Evolutionary conservation across 2,113 vertebrate genomes (phyloP).

Genomic region (Himantopus leucocephalus): DNA sequence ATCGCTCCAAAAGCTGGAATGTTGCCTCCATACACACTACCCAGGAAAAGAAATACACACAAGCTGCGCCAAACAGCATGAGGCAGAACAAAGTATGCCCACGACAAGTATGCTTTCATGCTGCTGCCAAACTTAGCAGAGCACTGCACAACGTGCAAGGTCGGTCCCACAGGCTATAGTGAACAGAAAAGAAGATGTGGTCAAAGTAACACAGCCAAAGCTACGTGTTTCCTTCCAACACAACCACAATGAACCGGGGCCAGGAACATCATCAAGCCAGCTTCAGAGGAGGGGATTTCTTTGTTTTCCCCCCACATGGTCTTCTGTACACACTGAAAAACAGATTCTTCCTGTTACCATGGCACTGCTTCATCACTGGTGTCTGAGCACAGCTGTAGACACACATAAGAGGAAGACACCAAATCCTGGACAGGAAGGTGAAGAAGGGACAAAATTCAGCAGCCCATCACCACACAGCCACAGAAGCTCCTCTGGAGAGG

Average conservation of each 20-base stretch:
- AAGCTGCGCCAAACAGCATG: not conserved
- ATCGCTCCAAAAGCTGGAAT: not conserved
- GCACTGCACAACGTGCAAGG: not conserved
- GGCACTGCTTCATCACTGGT: conserved; percentile 3
- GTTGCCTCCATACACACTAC: not conserved
- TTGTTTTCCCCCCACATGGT: not conserved
- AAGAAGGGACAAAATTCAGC: conserved; percentile 13
- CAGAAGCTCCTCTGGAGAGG: not conserved
- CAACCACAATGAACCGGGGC: not conserved
- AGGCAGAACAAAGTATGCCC: conserved; percentile 44
- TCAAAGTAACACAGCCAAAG: not conserved
- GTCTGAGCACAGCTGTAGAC: conserved; percentile 10
- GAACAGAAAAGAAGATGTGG: not conserved
- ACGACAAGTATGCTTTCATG: conserved; percentile 14
- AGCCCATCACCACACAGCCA: not conserved
- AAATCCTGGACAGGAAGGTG: conserved; percentile 19
- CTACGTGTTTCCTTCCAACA: not conserved
- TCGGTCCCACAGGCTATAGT: not conserved
- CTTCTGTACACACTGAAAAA: conserved; percentile 2
- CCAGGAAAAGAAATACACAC: conserved; percentile 3
- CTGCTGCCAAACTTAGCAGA: conserved; percentile 20
- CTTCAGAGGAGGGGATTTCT: not conserved
- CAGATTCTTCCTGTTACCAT: conserved; percentile 50
- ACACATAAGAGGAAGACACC: not conserved
- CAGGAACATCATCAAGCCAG: not conserved